A percentile compares a stretch with the other conserved stretches of the same genome.
Conservation (phyloP, 2,797 vertebrate species). For the Urocyon cinereoargenteus region DNA sequence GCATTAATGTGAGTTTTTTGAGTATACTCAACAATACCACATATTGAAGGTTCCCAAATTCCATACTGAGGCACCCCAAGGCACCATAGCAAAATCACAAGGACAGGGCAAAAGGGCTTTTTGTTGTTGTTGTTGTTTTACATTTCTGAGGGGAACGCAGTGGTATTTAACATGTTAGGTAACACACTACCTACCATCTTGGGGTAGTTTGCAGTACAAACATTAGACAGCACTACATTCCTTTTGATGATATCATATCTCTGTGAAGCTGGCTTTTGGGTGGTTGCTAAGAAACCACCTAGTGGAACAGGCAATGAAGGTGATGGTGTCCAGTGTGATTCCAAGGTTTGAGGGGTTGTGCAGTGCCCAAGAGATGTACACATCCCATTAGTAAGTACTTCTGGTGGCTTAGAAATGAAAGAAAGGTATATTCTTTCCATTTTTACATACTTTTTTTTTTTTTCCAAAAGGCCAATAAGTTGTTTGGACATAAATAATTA, state of each 20-base stretch:
- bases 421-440: neutral
- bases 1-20: neutral
- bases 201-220: neutral
- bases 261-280: neutral
- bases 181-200: fast-evolving
- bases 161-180: neutral
- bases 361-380: neutral
- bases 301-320: neutral
- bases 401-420: neutral
- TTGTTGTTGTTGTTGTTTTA: neutral
- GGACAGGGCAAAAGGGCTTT: neutral
- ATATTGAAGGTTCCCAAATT: neutral
- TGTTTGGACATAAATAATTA: neutral
- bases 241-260: neutral
- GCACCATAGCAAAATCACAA: no score
- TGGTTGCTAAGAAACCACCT: neutral
- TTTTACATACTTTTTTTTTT: neutral
- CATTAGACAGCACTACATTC: neutral
- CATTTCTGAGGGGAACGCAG: neutral
- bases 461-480: neutral
- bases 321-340: neutral
- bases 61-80: neutral
- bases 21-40: neutral
- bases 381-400: neutral
- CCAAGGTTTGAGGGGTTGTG: neutral